A percentile compares a stretch with the other conserved stretches of the same genome.
Evolutionary conservation across 2,113 vertebrate genomes (phyloP).

Genomic region (Phyllopteryx taeniolatus): DNA sequence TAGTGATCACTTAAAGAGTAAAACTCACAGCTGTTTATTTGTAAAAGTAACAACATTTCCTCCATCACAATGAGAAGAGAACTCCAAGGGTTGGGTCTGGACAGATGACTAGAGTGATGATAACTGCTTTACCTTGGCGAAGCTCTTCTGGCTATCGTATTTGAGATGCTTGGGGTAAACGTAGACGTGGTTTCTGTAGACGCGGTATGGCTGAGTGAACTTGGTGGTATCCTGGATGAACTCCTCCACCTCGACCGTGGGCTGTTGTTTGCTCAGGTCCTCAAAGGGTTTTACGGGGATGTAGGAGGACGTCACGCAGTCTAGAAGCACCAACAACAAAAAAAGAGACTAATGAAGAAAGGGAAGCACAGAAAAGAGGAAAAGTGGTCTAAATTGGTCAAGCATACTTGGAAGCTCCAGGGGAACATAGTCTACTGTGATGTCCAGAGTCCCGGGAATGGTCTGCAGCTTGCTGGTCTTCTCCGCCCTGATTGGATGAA

Average conservation of each 20-base stretch:
- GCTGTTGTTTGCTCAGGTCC: conserved; percentile 74
- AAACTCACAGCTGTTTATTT: not conserved
- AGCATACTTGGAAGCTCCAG: conserved; percentile 90
- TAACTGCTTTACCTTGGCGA: conserved; percentile 83
- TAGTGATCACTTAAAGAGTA: not conserved
- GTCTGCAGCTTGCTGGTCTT: conserved; percentile 93
- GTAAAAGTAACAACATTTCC: not conserved
- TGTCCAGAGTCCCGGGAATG: conserved; percentile 89
- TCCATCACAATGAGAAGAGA: not conserved
- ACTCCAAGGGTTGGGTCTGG: not conserved
- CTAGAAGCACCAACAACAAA: conserved; percentile 57
- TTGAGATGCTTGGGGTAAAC: conserved; percentile 96
- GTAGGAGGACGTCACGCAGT: conserved; percentile 93
- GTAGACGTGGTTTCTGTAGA: conserved; percentile 97
- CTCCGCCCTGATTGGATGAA: conserved; percentile 78
- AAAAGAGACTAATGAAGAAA: not conserved
- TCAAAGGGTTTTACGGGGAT: conserved; percentile 92
- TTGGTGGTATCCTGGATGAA: conserved; percentile 89
- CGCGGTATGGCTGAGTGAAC: conserved; percentile 86
- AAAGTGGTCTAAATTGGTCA: conserved; percentile 20
- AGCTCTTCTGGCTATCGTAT: conserved; percentile 95
- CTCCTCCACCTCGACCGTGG: conserved; percentile 93
- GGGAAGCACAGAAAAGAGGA: not conserved
- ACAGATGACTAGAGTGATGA: not conserved
- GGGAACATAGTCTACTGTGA: conserved; percentile 85